Evolutionary conservation across 2,888 invertebrate genomes (phyloP).

Genomic region (Metallyticus violacea): DNA sequence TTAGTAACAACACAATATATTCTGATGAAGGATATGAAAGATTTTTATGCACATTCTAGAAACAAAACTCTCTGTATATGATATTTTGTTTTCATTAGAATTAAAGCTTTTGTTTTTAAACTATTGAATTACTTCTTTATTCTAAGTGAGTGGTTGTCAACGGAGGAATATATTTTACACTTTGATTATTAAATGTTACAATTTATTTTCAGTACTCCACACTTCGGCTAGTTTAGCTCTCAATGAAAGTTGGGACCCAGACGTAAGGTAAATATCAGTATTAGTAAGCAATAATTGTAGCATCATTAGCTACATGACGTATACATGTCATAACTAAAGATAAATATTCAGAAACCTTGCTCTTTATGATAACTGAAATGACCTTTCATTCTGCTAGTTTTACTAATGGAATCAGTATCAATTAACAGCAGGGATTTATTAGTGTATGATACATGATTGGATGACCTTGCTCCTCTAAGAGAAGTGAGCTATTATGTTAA

Average conservation of each 20-base stretch:
- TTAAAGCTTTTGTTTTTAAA: background rate
- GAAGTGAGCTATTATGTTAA: background rate
- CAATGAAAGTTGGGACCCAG: slow-evolving; percentile 98
- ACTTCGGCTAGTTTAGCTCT: slow-evolving; percentile 96
- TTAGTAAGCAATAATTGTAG: slow-evolving; percentile 6
- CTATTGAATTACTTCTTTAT: background rate
- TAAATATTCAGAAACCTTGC: background rate
- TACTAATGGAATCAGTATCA: background rate
- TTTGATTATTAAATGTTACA: slow-evolving; percentile 8
- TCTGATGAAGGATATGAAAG: too few species aligned
- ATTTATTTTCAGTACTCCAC: slow-evolving; percentile 79
- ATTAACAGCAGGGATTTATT: too few species aligned
- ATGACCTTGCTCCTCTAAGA: background rate
- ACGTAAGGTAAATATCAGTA: slow-evolving; percentile 60
- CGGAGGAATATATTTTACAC: background rate
- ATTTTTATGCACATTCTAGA: too few species aligned
- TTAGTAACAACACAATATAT: too few species aligned
- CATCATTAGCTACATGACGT: background rate
- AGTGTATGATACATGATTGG: background rate
- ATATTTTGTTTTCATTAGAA: background rate
- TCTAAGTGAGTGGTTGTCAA: background rate
- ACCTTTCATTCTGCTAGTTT: background rate
- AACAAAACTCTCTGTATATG: too few species aligned
- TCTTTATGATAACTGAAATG: background rate
- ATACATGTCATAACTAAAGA: background rate